Percentiles rank a stretch among this genome's conserved stretches.
Conservation (phyloP, 2,113 vertebrate genomes). For the Tragulus kanchil region DNA sequence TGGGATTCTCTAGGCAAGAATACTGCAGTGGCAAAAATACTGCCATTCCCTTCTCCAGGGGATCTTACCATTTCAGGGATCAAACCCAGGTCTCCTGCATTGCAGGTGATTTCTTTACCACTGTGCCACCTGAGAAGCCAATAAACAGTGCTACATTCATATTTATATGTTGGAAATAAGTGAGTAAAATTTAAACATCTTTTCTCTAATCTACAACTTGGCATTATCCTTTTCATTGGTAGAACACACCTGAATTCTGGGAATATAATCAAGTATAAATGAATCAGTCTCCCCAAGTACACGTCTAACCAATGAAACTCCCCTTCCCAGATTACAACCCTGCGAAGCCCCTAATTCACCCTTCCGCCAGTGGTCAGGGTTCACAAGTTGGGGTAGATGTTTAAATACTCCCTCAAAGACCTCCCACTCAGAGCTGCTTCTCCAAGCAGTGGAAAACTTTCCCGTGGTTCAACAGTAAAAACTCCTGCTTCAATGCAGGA, state of each 20-base stretch:
- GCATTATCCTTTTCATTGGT: background rate
- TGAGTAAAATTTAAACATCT: background rate
- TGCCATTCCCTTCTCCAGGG: background rate
- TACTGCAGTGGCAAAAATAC: background rate
- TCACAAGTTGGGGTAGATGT: background rate
- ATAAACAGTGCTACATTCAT: background rate
- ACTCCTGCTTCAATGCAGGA: background rate
- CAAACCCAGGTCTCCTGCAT: background rate
- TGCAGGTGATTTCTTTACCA: background rate
- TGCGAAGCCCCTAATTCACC: background rate
- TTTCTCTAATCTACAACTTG: background rate
- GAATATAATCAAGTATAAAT: constrained; percentile 30
- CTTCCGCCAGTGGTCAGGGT: background rate
- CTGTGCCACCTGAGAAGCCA: background rate
- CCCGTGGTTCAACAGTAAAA: background rate
- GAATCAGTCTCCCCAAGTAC: background rate
- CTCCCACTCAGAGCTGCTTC: background rate
- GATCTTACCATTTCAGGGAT: background rate
- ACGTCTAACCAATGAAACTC: constrained; percentile 1
- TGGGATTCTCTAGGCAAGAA: background rate
- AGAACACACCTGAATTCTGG: background rate
- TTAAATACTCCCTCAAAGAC: background rate
- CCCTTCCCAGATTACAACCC: background rate
- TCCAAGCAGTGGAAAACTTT: background rate
- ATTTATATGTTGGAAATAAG: background rate